Conservation (phyloP, 2,888 invertebrate species). For the Lochmaea crataegi region DNA sequence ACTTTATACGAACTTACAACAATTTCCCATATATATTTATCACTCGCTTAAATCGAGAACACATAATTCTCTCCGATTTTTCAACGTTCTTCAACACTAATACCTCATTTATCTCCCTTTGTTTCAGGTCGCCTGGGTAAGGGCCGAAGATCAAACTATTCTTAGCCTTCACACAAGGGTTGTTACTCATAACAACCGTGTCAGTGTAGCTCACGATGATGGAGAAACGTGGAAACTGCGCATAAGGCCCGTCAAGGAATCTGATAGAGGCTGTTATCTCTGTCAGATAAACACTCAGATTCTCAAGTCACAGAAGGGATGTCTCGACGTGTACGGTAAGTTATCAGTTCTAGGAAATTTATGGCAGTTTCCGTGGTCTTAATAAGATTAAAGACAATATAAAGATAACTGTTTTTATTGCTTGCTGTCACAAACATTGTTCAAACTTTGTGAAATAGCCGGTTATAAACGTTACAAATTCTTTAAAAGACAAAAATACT, state of each 20-base stretch:
- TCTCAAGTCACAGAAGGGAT: conserved; percentile 89
- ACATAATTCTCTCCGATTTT: conserved; percentile 38
- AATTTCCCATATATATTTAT: conserved; percentile 1
- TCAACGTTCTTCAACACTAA: conserved; percentile 41
- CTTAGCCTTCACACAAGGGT: conserved; percentile 86
- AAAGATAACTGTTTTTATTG: not conserved
- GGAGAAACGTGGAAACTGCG: conserved; percentile 87
- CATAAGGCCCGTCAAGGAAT: conserved; percentile 83
- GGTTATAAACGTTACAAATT: not conserved
- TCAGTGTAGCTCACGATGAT: conserved; percentile 85
- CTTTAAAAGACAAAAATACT: not conserved
- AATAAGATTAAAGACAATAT: conserved; percentile 2
- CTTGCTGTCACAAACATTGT: not conserved
- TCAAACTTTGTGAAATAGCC: not conserved
- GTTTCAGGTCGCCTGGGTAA: conserved; percentile 87
- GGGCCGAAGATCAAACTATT: conserved; percentile 91
- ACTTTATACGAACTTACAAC: not conserved
- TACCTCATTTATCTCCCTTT: conserved; percentile 38
- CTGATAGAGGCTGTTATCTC: conserved; percentile 90
- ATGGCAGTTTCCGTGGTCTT: not conserved
- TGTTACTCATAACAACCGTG: conserved; percentile 85
- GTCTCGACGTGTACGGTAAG: conserved; percentile 89
- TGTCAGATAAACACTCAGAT: conserved; percentile 91
- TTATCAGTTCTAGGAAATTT: conserved; percentile 16
- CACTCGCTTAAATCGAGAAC: conserved; percentile 32